Evolutionary conservation across 2,888 invertebrate genomes (phyloP), one percentile per base, ranked within the genome.

Genomic region (Spilarctia lutea): DNA sequence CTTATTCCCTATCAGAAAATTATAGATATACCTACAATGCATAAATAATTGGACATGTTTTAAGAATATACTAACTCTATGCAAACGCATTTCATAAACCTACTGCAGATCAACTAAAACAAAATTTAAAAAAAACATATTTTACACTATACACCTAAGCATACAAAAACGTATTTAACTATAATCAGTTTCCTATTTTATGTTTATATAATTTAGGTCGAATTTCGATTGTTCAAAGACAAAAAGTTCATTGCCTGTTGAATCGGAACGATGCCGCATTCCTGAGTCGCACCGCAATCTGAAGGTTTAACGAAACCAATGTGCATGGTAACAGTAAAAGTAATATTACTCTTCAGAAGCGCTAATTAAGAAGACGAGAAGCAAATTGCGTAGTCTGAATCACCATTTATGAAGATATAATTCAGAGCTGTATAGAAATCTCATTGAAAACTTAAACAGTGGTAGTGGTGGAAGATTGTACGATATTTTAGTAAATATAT

Each of bases 191-290:
- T 45, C 10, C 18, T 18, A 30, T 8, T 8, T 68, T 30, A 45
- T 20, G 3, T 7, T 48, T 33, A 68, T 48, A 48, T 30, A 2
- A 20, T 33, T 68, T 33, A 48, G 30, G 48, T 68, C 30, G 24
- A 48, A 33, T 48, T 68, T 68, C 24, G 68, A 48, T 33, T 48
- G 48, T 24, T 68, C 13, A 24, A 33, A 65, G 71, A 63, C 30
- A 63, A 71, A 52, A 30, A 71, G 65, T 71, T 71, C 65, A 65
- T 27, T 65, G 71, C 16, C 65, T 65, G 60, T 45, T 71, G 65
- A 45, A 65, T 71, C 24, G 45, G 65, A 45, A 71, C 45, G 71
- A 48, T 42, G 45, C 20, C 42, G 71, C 65, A 65, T 71, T 65
- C 71, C 71, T 42, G 71, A 68, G 67, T 16, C 30, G 30, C 45